Conservation (phyloP, 2,113 vertebrate species). For the Rhinopomastus cyanomelas region DNA sequence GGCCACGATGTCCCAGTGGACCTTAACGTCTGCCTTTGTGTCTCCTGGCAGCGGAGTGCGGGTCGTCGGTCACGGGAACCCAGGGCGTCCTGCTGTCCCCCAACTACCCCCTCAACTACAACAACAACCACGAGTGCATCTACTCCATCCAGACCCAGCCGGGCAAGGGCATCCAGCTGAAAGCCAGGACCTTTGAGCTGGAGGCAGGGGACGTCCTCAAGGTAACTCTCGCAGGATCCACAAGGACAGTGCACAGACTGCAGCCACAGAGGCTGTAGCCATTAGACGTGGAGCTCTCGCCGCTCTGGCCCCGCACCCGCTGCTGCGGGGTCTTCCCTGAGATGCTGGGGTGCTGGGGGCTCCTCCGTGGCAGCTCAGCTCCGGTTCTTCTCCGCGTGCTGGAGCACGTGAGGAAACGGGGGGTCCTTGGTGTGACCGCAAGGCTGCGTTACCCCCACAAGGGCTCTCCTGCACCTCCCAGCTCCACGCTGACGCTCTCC, state of each 20-base stretch:
- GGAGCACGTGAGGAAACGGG: background rate
- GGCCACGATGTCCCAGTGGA: accelerated
- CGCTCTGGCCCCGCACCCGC: background rate
- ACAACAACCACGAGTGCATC: conserved; percentile 97
- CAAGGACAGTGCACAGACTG: background rate
- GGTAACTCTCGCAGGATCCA: conserved; percentile 69
- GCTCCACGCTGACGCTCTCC: background rate
- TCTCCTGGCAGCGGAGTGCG: conserved; percentile 89
- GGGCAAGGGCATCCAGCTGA: conserved; percentile 94
- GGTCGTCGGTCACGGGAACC: conserved; percentile 93
- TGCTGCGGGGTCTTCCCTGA: background rate
- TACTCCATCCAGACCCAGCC: conserved; percentile 98
- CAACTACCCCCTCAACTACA: conserved; percentile 95
- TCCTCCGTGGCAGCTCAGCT: conserved; percentile 23
- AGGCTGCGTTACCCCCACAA: background rate
- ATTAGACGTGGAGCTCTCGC: background rate
- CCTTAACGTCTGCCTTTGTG: conserved; percentile 20
- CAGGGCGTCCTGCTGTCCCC: conserved; percentile 96
- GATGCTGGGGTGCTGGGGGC: conserved; percentile 18
- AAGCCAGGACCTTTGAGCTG: conserved; percentile 89
- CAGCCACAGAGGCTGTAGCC: too few relatives aligned
- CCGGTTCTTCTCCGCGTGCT: conserved; percentile 5
- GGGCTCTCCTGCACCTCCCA: background rate
- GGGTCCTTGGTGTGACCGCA: background rate
- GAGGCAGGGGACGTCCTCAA: conserved; percentile 91